Evolutionary conservation across 2,888 invertebrate genomes (phyloP).

Genomic region (Nymphalis c-album): DNA sequence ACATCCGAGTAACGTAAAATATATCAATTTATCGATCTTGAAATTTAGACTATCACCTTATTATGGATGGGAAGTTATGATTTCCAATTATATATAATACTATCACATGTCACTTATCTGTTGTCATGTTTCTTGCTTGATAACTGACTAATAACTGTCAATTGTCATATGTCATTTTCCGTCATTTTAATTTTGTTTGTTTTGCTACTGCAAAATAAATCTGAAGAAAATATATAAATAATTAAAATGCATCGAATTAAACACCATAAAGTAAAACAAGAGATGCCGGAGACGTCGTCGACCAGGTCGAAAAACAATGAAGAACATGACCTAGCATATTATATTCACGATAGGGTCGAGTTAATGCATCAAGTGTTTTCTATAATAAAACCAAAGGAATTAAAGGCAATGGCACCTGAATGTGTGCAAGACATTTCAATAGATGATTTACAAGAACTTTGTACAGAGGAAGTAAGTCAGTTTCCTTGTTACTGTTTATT

Average conservation of each 20-base stretch:
- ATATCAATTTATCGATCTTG: too few species aligned
- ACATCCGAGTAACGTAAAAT: too few species aligned
- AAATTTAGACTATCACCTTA: too few species aligned
- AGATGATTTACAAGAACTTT: constrained; percentile 81
- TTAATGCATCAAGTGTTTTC: constrained; percentile 83
- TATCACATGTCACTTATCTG: too few species aligned
- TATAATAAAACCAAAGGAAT: constrained; percentile 78
- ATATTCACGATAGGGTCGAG: constrained; percentile 82
- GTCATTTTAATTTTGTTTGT: too few species aligned
- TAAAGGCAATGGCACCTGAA: constrained; percentile 80
- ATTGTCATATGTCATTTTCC: too few species aligned
- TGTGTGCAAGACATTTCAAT: constrained; percentile 68
- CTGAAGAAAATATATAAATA: neutral
- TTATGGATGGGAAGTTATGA: too few species aligned
- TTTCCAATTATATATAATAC: too few species aligned
- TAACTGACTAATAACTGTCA: too few species aligned
- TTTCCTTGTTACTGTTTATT: too few species aligned
- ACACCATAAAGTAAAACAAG: constrained; percentile 42
- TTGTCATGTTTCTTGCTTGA: too few species aligned
- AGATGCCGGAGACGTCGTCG: constrained; percentile 43
- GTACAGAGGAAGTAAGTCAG: constrained; percentile 78
- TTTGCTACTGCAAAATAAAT: neutral
- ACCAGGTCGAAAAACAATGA: constrained; percentile 49
- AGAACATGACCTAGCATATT: constrained; percentile 79
- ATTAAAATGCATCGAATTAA: constrained; percentile 40